A percentile compares a stretch with the other conserved stretches of the same genome.
phyloP scores from a whole-genome alignment of 2,797 vertebrate species.

The Lagocephalus sceleratus region DNA sequence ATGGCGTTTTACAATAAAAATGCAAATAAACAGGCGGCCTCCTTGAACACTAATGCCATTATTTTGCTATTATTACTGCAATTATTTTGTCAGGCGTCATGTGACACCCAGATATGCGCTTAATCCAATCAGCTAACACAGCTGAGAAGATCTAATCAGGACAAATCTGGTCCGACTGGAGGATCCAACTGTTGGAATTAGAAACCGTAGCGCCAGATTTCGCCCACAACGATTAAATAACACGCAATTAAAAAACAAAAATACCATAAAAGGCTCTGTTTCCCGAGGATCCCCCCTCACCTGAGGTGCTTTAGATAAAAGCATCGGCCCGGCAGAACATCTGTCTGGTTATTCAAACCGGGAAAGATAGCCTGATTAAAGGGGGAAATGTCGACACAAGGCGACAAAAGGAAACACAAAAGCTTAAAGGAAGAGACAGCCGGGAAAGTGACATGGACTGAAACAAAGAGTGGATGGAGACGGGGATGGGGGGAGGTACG shows the following conservation, averaged over 20 bases:
- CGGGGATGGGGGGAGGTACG: slow-evolving; percentile 35
- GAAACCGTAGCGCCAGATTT: background rate
- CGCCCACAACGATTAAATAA: slow-evolving; percentile 18
- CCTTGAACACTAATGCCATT: no score
- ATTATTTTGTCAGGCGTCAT: no score
- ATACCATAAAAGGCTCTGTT: slow-evolving; percentile 7
- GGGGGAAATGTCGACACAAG: slow-evolving; percentile 14
- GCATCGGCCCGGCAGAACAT: slow-evolving; percentile 23
- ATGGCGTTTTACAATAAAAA: no score
- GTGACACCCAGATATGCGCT: no score
- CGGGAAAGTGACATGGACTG: slow-evolving; percentile 28
- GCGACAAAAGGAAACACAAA: slow-evolving; percentile 39
- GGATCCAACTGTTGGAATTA: background rate
- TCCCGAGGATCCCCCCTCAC: slow-evolving; percentile 3
- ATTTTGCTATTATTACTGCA: no score
- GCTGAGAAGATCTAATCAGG: background rate
- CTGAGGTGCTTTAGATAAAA: slow-evolving; percentile 32
- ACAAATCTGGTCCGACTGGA: background rate
- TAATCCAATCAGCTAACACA: background rate
- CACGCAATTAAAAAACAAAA: slow-evolving; percentile 1
- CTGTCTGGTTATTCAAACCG: slow-evolving; percentile 30
- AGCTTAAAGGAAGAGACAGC: slow-evolving; percentile 12
- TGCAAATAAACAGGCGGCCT: no score
- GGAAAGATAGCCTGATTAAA: slow-evolving; percentile 24
- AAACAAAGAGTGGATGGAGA: slow-evolving; percentile 56